Conservation (phyloP, 2,113 vertebrate genomes). For the Ameiurus melas region DNA sequence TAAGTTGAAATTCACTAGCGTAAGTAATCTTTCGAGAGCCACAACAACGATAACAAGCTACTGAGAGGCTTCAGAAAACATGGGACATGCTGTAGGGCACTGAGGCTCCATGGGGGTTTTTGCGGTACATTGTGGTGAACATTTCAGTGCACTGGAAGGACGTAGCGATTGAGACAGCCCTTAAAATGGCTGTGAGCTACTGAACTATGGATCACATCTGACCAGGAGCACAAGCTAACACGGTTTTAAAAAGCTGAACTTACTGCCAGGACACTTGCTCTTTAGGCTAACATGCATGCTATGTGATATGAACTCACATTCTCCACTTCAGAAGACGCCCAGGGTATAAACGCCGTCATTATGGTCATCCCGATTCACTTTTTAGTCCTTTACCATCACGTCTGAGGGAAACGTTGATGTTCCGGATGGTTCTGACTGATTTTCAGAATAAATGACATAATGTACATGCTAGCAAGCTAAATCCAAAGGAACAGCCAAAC, state of each 20-base stretch:
- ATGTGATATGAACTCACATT: neutral
- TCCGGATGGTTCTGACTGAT: neutral
- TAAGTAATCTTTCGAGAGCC: too few relatives aligned
- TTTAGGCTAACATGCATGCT: neutral
- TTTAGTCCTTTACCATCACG: neutral
- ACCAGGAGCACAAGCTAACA: neutral
- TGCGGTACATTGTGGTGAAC: too few relatives aligned
- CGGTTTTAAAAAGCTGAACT: neutral
- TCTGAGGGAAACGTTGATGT: neutral
- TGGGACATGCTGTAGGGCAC: too few relatives aligned
- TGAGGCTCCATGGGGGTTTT: too few relatives aligned
- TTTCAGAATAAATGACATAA: neutral
- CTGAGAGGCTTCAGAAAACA: too few relatives aligned
- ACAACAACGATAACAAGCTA: too few relatives aligned
- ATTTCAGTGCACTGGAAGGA: too few relatives aligned
- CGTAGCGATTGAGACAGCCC: too few relatives aligned
- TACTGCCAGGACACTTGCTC: neutral
- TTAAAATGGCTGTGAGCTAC: too few relatives aligned
- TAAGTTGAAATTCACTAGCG: too few relatives aligned
- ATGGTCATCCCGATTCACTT: neutral
- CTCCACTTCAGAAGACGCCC: neutral
- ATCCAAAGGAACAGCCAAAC: neutral
- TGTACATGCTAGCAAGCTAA: neutral
- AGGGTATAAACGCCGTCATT: neutral
- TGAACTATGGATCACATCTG: too few relatives aligned